Evolutionary conservation across 2,113 vertebrate genomes (phyloP).

Genomic region (Dasyornis broadbenti): DNA sequence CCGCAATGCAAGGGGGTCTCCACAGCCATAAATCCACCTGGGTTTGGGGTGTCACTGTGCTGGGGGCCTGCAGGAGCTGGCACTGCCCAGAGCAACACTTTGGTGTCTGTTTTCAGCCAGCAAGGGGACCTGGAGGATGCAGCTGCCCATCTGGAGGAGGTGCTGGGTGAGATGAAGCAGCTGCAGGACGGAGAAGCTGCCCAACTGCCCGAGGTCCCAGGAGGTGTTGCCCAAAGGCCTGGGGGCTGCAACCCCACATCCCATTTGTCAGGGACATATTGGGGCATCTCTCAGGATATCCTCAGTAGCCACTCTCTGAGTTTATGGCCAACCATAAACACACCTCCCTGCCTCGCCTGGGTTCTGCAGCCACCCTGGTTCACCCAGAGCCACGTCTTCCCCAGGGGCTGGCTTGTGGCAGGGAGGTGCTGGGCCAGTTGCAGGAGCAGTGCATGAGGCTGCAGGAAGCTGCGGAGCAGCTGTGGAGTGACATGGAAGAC

Average conservation of each 20-base stretch:
- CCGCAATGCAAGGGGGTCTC: not conserved
- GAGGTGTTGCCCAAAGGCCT: not conserved
- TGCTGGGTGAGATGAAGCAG: not conserved
- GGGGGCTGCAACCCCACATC: not conserved
- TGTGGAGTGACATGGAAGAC: not conserved
- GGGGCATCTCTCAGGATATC: not conserved
- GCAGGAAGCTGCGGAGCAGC: not conserved
- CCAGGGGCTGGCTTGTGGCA: conserved; percentile 36
- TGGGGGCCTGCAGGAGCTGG: not conserved
- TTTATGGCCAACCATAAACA: not conserved
- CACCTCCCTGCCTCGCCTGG: not conserved
- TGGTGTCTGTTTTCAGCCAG: conserved; percentile 2
- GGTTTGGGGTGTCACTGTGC: not conserved
- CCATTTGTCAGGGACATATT: accelerated
- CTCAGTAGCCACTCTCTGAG: not conserved
- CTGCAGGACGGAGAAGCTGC: not conserved
- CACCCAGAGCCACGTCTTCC: not conserved
- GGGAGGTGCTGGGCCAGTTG: conserved; percentile 5
- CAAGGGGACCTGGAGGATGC: not conserved
- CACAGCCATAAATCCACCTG: not conserved
- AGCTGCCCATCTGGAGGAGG: not conserved
- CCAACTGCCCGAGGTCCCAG: not conserved
- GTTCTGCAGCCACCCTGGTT: not conserved
- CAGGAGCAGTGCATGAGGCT: conserved; percentile 8
- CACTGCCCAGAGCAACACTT: not conserved